Evolutionary conservation across 2,113 vertebrate species (phyloP).

Genomic region (Xenotilapia caudafasciata): DNA sequence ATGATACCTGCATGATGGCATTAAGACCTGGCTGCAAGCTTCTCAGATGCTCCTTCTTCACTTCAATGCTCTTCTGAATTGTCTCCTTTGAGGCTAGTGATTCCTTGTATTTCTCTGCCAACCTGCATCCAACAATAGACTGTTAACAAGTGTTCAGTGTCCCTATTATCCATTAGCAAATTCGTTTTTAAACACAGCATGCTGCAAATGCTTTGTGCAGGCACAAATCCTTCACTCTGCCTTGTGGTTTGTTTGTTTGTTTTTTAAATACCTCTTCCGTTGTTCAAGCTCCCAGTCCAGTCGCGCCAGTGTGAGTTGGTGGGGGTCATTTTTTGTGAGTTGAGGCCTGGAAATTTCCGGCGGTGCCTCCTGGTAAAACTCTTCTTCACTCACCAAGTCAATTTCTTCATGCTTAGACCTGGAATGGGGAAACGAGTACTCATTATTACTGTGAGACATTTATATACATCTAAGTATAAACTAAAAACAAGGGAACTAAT

Average conservation of each 20-base stretch:
- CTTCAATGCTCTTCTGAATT: conserved; percentile 93
- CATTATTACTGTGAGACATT: neutral
- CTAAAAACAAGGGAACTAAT: neutral
- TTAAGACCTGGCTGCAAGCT: conserved; percentile 96
- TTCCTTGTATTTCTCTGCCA: conserved; percentile 94
- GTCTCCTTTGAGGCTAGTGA: conserved; percentile 88
- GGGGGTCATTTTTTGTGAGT: conserved; percentile 83
- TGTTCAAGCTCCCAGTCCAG: conserved; percentile 98
- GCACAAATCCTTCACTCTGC: neutral
- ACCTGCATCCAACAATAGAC: conserved; percentile 57
- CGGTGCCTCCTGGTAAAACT: conserved; percentile 89
- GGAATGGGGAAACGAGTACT: neutral
- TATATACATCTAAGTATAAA: neutral
- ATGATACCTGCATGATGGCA: conserved; percentile 93
- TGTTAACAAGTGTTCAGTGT: neutral
- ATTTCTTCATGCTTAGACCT: conserved; percentile 98
- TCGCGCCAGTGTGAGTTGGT: conserved; percentile 92
- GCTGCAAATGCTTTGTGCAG: neutral
- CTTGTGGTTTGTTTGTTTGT: neutral
- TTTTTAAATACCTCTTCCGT: conserved; percentile 82
- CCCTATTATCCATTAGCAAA: neutral
- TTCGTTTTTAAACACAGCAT: neutral
- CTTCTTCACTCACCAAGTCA: conserved; percentile 85
- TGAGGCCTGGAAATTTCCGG: conserved; percentile 82
- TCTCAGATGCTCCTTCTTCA: conserved; percentile 93